These are phyloP conservation scores for Merops nubicus DNA, from an alignment of 2,113 vertebrate species.

Conservation along the genomic window DNA sequence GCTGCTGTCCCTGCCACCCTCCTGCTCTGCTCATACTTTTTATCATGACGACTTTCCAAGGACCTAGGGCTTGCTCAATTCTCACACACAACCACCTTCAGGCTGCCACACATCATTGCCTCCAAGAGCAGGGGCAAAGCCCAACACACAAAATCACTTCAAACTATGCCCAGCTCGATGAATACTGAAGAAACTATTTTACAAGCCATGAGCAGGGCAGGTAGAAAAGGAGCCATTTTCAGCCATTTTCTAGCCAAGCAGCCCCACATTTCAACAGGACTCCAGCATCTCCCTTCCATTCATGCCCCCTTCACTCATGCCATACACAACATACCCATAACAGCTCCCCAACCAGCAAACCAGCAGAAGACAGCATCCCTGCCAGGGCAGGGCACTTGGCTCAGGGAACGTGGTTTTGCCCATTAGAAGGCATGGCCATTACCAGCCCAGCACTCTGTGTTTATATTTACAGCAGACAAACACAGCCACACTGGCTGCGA, in stretches of 20 bases:
- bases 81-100: neutral
- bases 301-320: neutral
- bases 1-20: neutral
- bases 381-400: neutral
- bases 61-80: neutral
- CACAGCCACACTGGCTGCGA: neutral
- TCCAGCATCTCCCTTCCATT: neutral
- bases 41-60: accelerated
- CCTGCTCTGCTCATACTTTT: neutral
- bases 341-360: neutral
- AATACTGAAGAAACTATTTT: neutral
- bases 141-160: neutral
- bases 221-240: neutral
- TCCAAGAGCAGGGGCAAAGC: neutral
- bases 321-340: neutral
- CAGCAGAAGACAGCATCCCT: neutral
- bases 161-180: accelerated
- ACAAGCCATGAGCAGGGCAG: neutral
- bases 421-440: neutral
- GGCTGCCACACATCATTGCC: neutral
- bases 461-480: conserved; percentile 16
- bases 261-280: neutral
- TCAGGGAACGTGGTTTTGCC: neutral
- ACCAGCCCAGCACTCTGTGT: neutral
- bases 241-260: neutral